Evolutionary conservation across 2,113 vertebrate species (phyloP), one percentile per base, ranked within the genome.

Genomic region (Grantiella picta): DNA sequence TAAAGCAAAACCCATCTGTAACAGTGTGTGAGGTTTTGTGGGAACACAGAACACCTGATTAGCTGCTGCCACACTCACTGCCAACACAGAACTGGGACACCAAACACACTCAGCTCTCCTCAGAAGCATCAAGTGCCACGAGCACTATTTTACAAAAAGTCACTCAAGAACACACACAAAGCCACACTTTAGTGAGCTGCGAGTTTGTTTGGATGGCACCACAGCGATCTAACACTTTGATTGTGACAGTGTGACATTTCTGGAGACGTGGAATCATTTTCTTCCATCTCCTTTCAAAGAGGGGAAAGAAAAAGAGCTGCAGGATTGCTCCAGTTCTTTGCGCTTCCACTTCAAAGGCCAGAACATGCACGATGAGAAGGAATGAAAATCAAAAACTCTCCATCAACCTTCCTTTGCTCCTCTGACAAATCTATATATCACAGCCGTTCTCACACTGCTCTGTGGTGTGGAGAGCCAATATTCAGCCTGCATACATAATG

Each of bases 1-100:
- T 2, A 5, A 33, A 8, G 40, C 11, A 16, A 23, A 7, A 16
- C 27, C 27, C 47, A 12, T 0, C 47, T 4, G 49, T 4, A 1
- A 12, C 5, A 2, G 4, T 16, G 2, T 4, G 12, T 1, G 1
- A 7, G 7, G 52, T 5, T 4, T 3, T 2, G 1, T 5, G 70
- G 31, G 31, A 20, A 12, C 33, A 5, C 40, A 4, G 71, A 9
- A 2, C 1, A 24, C 31, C 23, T 5, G 23, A 3, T 3, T 0
- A 25, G 70, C 52, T 3, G 3, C 5, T 4, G 3, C 40, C 10
- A 7, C 24, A 1, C 31, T 9, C 14, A 17, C 15, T 15, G 40
- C 3, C 31, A 7, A 10, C 1, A 5, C 50, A 11, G 8, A 10
- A 42, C 64, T 9, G 23, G 28, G 29, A 18, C 54, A 29, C 29